Evolutionary conservation across 2,888 invertebrate genomes (phyloP), one percentile per base, ranked within the genome.

Genomic region (Drosophila demipolita): DNA sequence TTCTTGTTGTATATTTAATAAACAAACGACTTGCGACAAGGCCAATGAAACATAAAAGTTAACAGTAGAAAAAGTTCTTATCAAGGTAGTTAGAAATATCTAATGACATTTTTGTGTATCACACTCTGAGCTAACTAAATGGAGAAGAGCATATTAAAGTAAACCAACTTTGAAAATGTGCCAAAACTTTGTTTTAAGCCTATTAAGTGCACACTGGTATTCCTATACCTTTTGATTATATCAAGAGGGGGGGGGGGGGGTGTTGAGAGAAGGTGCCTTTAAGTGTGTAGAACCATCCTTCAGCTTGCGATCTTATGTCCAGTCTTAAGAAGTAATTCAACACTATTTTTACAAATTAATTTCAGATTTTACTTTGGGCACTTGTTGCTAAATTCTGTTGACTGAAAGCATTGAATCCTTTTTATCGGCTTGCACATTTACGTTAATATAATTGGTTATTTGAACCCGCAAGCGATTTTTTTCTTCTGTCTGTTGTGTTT

Each of bases 91-190:
- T 35, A 52, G 38, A 66, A 36, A 65, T 61, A 50, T 33, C 38
- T 62, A 54, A 69, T 67, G 50, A 23, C 42, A 40, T 54, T 55
- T 63, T 50, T 52, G 35, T 60, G n/a, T 60, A 49, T 49, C 23
- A 38, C 23, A 59, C 42, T 61, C 35, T 29, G 33, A 29, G n/a
- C n/a, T 1, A 15, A 58, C 64, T 49, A 57, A 75, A 60, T 7
- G 33, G 32, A 20, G 52, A 55, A 20, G 66, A 40, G 9, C 45
- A 68, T 62, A 72, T 72, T 68, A 54, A 66, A 57, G 36, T 60
- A 75, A 78, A 63, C 60, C 35, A 55, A 64, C 66, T 73, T 73
- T 62, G 73, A 79, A 75, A 75, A 64, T 66, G 64, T 48, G 66
- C 55, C 29, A 29, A 42, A 53, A 29, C 23, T 42, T 65, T 32